A percentile compares a stretch with the other conserved stretches of the same genome.
Conservation (phyloP, 2,888 invertebrate genomes). For the Cheilosia vulpina region DNA sequence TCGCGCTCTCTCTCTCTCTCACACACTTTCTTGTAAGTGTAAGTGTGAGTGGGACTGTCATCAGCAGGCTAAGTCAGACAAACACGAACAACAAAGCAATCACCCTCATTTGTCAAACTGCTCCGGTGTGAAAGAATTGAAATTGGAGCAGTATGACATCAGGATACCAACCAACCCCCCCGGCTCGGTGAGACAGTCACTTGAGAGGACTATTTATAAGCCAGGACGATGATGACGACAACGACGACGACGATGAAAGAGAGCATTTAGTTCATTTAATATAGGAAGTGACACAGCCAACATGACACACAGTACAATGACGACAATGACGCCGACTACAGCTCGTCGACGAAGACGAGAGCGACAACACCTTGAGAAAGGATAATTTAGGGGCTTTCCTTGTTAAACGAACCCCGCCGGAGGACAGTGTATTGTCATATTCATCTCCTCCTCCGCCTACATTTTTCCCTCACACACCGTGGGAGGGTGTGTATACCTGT, state of each 20-base stretch:
- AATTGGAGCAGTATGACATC: conserved; percentile 62
- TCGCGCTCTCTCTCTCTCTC: background rate
- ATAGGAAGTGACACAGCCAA: conserved; percentile 72
- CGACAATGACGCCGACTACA: conserved; percentile 57
- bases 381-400: conserved; percentile 73
- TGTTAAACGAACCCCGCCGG: conserved; percentile 68
- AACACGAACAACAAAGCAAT: conserved; percentile 51
- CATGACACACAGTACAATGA: conserved; percentile 69
- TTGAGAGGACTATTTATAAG: conserved; percentile 64
- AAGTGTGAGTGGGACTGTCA: conserved; percentile 33
- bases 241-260: conserved; percentile 34
- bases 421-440: conserved; percentile 74
- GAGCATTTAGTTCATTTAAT: conserved; percentile 69
- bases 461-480: background rate
- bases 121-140: conserved; percentile 56
- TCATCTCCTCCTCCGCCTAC: conserved; percentile 40
- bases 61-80: conserved; percentile 51
- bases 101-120: conserved; percentile 64
- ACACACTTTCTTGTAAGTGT: too few species aligned
- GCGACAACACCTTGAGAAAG: conserved; percentile 71
- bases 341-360: conserved; percentile 25
- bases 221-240: conserved; percentile 40
- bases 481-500: conserved; percentile 55
- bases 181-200: conserved; percentile 53
- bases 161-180: conserved; percentile 18